These are phyloP conservation scores for Automeris io DNA, from an alignment of 2,888 invertebrate species.

Conservation along the genomic window DNA sequence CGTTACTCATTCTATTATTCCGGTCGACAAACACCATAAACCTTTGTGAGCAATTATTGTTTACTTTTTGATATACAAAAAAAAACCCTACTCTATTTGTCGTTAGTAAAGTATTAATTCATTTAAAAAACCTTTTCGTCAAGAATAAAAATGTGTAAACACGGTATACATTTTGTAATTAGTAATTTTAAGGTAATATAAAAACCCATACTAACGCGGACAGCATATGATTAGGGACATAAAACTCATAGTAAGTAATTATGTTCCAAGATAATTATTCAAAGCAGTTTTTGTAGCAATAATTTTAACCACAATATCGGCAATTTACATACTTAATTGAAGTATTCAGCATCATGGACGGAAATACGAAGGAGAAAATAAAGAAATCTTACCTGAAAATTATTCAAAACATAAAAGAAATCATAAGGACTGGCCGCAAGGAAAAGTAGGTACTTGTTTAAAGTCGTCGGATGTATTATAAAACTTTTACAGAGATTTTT, in stretches of 20 bases:
- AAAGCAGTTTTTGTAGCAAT: background rate
- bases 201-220: no score
- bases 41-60: no score
- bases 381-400: background rate
- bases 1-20: no score
- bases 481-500: constrained; percentile 51
- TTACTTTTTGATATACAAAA: no score
- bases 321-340: background rate
- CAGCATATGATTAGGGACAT: background rate
- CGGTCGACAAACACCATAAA: no score
- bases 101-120: no score
- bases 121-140: no score
- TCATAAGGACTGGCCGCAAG: constrained; percentile 50
- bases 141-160: no score
- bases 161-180: no score
- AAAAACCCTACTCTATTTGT: no score
- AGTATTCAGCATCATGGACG: background rate
- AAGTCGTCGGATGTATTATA: constrained; percentile 53
- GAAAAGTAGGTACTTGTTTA: constrained; percentile 58
- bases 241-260: background rate
- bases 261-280: background rate
- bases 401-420: constrained; percentile 31
- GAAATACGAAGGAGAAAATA: background rate
- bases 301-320: background rate
- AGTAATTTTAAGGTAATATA: no score